A percentile compares a stretch with the other conserved stretches of the same genome.
phyloP scores from a whole-genome alignment of 1,140 invertebrate genomes.

The Drosophila chauvacae region DNA sequence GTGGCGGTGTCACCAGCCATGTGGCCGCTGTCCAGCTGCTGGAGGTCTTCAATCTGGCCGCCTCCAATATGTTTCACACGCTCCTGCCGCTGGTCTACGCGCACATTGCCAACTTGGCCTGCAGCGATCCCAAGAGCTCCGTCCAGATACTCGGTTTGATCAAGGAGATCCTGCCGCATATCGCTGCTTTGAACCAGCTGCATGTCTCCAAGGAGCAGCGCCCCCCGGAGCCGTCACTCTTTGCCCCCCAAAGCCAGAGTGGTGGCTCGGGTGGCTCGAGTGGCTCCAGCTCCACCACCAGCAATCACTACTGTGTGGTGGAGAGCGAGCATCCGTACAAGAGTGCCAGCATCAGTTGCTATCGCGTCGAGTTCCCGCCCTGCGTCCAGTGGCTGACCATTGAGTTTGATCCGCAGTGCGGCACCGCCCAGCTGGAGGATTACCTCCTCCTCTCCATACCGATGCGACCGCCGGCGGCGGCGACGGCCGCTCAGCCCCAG shows the following conservation, averaged over 20 bases:
- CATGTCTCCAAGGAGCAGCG: constrained; percentile 84
- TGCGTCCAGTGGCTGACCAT: constrained; percentile 95
- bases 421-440: constrained; percentile 97
- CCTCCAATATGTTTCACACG: constrained; percentile 87
- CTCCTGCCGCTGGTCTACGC: constrained; percentile 92
- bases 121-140: constrained; percentile 94
- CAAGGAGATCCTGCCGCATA: constrained; percentile 95
- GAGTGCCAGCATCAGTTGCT: constrained; percentile 93
- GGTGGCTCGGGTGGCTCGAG: constrained; percentile 14
- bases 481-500: constrained; percentile 15
- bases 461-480: constrained; percentile 63
- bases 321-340: constrained; percentile 99
- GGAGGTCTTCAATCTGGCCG: constrained; percentile 79
- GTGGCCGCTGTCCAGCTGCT: constrained; percentile 65
- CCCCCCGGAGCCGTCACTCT: constrained; percentile 33
- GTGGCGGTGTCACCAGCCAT: constrained; percentile 27
- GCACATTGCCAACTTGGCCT: constrained; percentile 92
- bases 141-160: constrained; percentile 96
- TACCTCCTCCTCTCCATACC: constrained; percentile 94
- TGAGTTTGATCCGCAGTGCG: constrained; percentile 96
- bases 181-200: constrained; percentile 92
- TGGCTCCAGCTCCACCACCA: constrained; percentile 86
- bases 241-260: constrained; percentile 3
- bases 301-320: constrained; percentile 94
- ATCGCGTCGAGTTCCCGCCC: constrained; percentile 95